phyloP scores from a whole-genome alignment of 2,113 vertebrate species.

The Istiophorus platypterus region DNA sequence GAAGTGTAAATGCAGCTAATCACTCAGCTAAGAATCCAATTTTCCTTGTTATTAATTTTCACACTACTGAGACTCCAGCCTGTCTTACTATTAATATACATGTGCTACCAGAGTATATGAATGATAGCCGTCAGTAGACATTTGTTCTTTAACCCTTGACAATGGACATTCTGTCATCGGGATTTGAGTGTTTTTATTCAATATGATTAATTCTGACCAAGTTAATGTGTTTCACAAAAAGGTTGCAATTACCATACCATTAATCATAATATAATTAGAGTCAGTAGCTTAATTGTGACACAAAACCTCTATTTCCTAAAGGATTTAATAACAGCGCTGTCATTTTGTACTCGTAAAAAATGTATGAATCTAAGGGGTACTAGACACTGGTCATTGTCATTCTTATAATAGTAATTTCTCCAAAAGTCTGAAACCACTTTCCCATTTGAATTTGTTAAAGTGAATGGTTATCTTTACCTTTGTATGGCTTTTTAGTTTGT shows the following conservation, averaged over 20 bases:
- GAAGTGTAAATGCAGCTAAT: constrained; percentile 5
- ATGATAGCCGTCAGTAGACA: constrained; percentile 19
- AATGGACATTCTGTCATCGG: constrained; percentile 40
- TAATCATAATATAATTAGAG: constrained; percentile 90
- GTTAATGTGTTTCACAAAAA: constrained; percentile 81
- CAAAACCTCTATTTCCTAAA: constrained; percentile 83
- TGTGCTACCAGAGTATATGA: neutral
- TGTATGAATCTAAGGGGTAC: neutral
- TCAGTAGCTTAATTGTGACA: constrained; percentile 82
- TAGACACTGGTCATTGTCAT: neutral
- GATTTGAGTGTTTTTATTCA: constrained; percentile 70
- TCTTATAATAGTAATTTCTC: neutral
- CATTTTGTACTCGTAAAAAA: constrained; percentile 82
- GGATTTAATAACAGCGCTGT: constrained; percentile 82
- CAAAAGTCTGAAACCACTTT: neutral
- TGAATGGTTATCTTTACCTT: neutral
- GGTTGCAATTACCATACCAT: constrained; percentile 86
- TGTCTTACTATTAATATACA: neutral
- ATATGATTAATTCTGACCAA: constrained; percentile 82
- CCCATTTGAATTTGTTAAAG: too few species aligned
- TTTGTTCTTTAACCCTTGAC: constrained; percentile 41
- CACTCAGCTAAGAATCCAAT: constrained; percentile 16
- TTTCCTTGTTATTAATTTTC: constrained; percentile 10
- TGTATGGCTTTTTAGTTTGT: neutral
- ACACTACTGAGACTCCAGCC: neutral